These are phyloP conservation scores for Trypoxylon attenuatum DNA, from an alignment of 2,888 invertebrate genomes.

Conservation along the genomic window DNA sequence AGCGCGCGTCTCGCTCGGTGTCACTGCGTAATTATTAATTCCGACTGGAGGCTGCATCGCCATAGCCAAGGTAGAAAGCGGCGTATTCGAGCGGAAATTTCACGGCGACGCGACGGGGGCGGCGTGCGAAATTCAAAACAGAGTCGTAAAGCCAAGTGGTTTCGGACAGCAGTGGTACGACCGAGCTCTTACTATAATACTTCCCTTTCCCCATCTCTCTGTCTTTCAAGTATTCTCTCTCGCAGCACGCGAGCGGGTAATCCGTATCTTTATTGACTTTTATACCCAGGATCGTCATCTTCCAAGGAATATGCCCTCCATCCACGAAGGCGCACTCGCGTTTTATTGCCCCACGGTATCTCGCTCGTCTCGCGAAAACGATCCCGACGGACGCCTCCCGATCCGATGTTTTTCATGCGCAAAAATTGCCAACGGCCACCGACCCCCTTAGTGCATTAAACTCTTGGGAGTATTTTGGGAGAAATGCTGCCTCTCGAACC, in stretches of 20 bases:
- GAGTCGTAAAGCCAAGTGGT: slow-evolving; percentile 58
- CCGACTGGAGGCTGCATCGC: too few relatives aligned
- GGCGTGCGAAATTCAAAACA: slow-evolving; percentile 57
- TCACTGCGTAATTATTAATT: slow-evolving; percentile 21
- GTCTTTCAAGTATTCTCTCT: too few relatives aligned
- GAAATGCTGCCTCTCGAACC: too few relatives aligned
- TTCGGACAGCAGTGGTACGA: slow-evolving; percentile 30
- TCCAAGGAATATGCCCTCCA: slow-evolving; percentile 29
- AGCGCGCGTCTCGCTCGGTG: slow-evolving; percentile 6
- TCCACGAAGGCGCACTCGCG: slow-evolving; percentile 9
- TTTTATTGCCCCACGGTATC: slow-evolving; percentile 30
- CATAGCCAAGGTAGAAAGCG: too few relatives aligned
- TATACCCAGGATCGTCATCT: slow-evolving; percentile 53
- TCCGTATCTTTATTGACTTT: slow-evolving; percentile 67
- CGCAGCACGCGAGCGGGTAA: slow-evolving; percentile 54
- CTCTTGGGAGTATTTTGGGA: too few relatives aligned
- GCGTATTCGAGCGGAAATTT: slow-evolving; percentile 17
- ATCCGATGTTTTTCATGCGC: too few relatives aligned
- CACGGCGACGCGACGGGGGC: slow-evolving; percentile 4
- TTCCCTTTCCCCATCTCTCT: too few relatives aligned
- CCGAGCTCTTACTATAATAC: slow-evolving; percentile 54
- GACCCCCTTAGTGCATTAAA: too few relatives aligned
- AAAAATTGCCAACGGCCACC: too few relatives aligned
- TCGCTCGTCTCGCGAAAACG: slow-evolving; percentile 11
- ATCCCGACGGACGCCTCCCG: neutral